phyloP scores from a whole-genome alignment of 1,140 invertebrate species.

The Tetranychus urticae region DNA sequence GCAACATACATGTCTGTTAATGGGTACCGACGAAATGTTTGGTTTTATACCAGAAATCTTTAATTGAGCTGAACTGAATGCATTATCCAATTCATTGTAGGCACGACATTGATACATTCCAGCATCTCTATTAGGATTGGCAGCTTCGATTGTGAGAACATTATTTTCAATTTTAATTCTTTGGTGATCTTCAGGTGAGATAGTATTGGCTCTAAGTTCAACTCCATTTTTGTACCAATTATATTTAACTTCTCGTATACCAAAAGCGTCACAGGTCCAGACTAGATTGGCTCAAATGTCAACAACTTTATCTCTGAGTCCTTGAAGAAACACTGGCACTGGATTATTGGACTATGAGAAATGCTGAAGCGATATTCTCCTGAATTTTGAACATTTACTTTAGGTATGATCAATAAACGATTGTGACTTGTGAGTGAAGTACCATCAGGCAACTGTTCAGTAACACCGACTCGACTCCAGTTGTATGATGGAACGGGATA shows the following conservation, averaged over 20 bases:
- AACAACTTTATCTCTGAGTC: conserved; percentile 60
- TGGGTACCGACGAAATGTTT: conserved; percentile 67
- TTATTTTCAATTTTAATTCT: conserved; percentile 42
- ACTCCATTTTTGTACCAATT: conserved; percentile 68
- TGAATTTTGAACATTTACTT: conserved; percentile 68
- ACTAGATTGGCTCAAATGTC: conserved; percentile 47
- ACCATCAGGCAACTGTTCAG: conserved; percentile 37
- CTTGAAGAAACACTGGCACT: conserved; percentile 74
- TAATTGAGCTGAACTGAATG: conserved; percentile 66
- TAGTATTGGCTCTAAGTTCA: too few relatives aligned
- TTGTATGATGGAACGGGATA: conserved; percentile 80
- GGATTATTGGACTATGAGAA: conserved; percentile 63
- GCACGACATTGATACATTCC: conserved; percentile 93
- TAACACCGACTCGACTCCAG: conserved; percentile 51
- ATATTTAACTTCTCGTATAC: conserved; percentile 76
- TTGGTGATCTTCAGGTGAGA: conserved; percentile 9
- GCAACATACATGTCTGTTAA: conserved; percentile 66
- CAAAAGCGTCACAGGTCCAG: conserved; percentile 87
- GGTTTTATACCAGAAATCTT: conserved; percentile 62
- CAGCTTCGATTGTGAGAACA: conserved; percentile 50
- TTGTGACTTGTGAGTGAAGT: conserved; percentile 46
- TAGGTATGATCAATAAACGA: conserved; percentile 57
- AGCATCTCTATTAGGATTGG: conserved; percentile 51
- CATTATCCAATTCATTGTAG: conserved; percentile 58
- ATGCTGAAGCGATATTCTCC: conserved; percentile 63